Base-by-base conservation (phyloP, 1,140 invertebrate genomes). In the Drosophila asahinai region DNA sequence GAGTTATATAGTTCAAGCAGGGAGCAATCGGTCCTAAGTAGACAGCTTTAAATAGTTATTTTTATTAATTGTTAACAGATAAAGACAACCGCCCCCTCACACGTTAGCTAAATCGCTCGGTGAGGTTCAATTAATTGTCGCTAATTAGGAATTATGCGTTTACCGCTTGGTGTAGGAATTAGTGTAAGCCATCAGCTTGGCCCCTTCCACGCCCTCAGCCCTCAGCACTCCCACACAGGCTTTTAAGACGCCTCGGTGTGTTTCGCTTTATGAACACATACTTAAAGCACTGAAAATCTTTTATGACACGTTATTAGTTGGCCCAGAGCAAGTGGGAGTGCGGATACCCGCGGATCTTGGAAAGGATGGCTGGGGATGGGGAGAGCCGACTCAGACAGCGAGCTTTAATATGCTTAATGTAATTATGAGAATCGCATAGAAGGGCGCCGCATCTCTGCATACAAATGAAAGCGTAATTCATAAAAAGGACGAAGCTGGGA, bases 391-490 rank as follows among this genome's bases (percentile, higher is more conserved):
- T 43, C 60, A 75, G 45, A 33, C 40, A 57, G 17, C 40, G 17
- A 49, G 58, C 65, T 86, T 79, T 86, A 86, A 86, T 86, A 76
- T 86, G 65, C 83, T 76, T 81, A 76, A 82, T 68, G 77, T 82
- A 82, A 86, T 86, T 77, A 86, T 76, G 66, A 81, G 43, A 49
- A 62, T 66, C 60, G 45, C 57, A 42, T 19, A 68, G 48, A 51
- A 33, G 49, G 33, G 45, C 58, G 54, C 55, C 64, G 48, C 57
- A 55, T 58, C 60, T 57, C 52, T 87, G 83, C 76, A 86, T 86
- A 87, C 83, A 86, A 87, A 86, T 86, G 81, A 83, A 86, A 86
- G 70, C 77, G 74, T 86, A 87, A 86, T 86, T 80, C 54, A 64
- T 36, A 75, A 52, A 48, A 61, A 63, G 66, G 67, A 61, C 38